A percentile compares a stretch with the other conserved stretches of the same genome.
Evolutionary conservation across 2,113 vertebrate genomes (phyloP).

Genomic region (rabbit (Oryctolagus cuniculus)): mOryCun1.1 NC_091453.1:99603001-99603500

Average conservation of each 20-base stretch:
- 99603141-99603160: too few species aligned
- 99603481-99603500: neutral
- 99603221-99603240: too few species aligned
- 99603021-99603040: too few species aligned
- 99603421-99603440: slow-evolving; percentile 28
- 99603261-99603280: neutral
- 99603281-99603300: neutral
- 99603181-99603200: too few species aligned
- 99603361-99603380: neutral
- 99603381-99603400: neutral
- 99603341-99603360: neutral
- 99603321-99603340: neutral
- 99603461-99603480: neutral
- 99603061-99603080: too few species aligned
- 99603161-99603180: too few species aligned
- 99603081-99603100: too few species aligned
- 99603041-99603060: too few species aligned
- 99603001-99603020: too few species aligned
- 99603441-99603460: neutral
- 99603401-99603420: neutral
- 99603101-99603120: too few species aligned
- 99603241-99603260: neutral
- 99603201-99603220: too few species aligned
- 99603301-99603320: slow-evolving; percentile 15
- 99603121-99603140: too few species aligned